phyloP scores from a whole-genome alignment of 2,797 vertebrate species.

The Ambastaia sidthimunki region DNA sequence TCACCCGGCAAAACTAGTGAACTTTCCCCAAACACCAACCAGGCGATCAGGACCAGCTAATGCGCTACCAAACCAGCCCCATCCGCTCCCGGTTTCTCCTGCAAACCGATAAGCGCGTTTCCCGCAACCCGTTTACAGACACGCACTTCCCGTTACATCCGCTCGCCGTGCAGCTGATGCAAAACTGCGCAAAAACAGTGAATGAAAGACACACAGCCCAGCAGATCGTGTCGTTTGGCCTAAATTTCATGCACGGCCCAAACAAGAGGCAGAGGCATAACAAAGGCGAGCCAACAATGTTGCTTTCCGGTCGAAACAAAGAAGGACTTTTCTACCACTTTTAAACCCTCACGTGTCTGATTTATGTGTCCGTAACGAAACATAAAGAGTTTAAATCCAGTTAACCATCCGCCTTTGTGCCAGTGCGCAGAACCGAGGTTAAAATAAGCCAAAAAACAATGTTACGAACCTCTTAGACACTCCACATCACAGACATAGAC shows the following conservation, averaged over 20 bases:
- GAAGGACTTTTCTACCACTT: not conserved
- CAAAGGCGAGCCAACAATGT: slow-evolving; percentile 39
- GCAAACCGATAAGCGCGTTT: slow-evolving; percentile 10
- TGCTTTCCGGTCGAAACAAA: slow-evolving; percentile 12
- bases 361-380: not conserved
- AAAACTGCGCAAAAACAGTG: slow-evolving; percentile 29
- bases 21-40: not conserved
- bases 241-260: slow-evolving; percentile 58
- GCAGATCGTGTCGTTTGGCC: slow-evolving; percentile 53
- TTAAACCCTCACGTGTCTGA: not conserved
- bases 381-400: not conserved
- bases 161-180: not conserved
- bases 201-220: slow-evolving; percentile 46
- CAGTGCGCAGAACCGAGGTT: slow-evolving; percentile 51
- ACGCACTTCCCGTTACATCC: not conserved
- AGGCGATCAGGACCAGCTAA: not conserved
- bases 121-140: not conserved
- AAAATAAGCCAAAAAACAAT: slow-evolving; percentile 44
- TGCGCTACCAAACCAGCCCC: slow-evolving; percentile 23
- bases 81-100: slow-evolving; percentile 28
- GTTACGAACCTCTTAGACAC: slow-evolving; percentile 60
- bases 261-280: slow-evolving; percentile 50
- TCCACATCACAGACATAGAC: slow-evolving; percentile 49
- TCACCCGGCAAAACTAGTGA: slow-evolving; percentile 11
- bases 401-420: slow-evolving; percentile 57